Evolutionary conservation across 2,113 vertebrate species (phyloP).

Genomic region (Colius striatus): DNA sequence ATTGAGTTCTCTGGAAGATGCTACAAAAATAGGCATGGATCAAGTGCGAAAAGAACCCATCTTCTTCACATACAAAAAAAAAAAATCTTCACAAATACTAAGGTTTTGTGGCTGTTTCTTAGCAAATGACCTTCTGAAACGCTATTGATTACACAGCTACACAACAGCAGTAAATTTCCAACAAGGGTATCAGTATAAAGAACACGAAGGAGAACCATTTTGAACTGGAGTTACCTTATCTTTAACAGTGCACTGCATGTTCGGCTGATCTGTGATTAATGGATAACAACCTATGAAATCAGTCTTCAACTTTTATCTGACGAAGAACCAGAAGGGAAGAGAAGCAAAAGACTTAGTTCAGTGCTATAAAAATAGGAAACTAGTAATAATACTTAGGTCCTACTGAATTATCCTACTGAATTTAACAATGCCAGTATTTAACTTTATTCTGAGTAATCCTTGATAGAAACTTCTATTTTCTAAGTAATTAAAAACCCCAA

Average conservation of each 20-base stretch:
- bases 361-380: not conserved
- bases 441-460: not conserved
- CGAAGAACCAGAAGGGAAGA: not conserved
- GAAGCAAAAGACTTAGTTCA: not conserved
- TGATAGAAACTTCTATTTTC: slow-evolving; percentile 22
- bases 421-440: slow-evolving; percentile 7
- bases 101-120: not conserved
- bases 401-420: not conserved
- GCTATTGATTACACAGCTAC: not conserved
- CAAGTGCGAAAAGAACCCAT: not conserved
- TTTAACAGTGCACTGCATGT: not conserved
- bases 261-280: not conserved
- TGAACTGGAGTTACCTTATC: not conserved
- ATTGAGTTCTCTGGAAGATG: not conserved
- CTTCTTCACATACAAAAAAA: not conserved
- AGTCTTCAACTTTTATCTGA: not conserved
- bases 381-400: not conserved
- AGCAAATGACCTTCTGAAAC: not conserved
- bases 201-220: not conserved
- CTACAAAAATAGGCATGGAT: not conserved
- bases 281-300: not conserved
- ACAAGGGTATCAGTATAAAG: not conserved
- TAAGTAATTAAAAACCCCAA: slow-evolving; percentile 30
- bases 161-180: not conserved
- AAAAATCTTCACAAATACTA: not conserved